Conservation (phyloP, 2,888 invertebrate species). For the Thecocarcelia acutangulata region DNA sequence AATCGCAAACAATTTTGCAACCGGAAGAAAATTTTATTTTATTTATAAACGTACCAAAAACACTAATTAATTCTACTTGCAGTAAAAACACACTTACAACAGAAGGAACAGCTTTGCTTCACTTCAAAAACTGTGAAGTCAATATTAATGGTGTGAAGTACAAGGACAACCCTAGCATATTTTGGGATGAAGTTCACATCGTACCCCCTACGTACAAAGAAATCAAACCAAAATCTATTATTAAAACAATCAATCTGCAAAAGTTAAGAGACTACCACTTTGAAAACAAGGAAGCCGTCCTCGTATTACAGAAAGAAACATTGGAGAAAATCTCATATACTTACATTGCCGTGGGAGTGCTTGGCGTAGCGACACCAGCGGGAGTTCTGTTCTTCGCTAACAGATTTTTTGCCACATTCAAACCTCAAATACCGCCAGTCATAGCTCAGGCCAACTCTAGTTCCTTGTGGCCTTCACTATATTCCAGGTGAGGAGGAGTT, state of each 20-base stretch:
- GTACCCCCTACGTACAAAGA: conserved; percentile 2
- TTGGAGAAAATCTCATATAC: no score
- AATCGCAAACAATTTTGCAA: background rate
- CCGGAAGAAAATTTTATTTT: conserved; percentile 4
- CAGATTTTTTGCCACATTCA: no score
- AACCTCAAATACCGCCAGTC: background rate
- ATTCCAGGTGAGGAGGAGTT: background rate
- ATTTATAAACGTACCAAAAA: conserved; percentile 3
- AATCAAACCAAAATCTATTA: conserved; percentile 11
- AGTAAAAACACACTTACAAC: background rate
- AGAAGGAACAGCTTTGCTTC: background rate
- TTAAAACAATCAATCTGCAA: conserved; percentile 25
- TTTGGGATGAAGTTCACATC: conserved; percentile 36
- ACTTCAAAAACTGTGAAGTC: background rate
- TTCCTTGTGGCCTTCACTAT: conserved; percentile 3
- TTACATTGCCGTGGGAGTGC: background rate
- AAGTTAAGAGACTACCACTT: conserved; percentile 15
- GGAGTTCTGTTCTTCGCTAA: no score
- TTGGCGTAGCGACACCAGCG: background rate
- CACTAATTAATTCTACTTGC: background rate
- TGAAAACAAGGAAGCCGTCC: background rate
- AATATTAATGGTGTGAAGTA: conserved; percentile 1
- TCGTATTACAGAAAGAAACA: background rate
- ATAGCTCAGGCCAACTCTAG: background rate
- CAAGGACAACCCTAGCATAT: conserved; percentile 19